These are phyloP conservation scores for Monopterus albus DNA, from an alignment of 2,113 vertebrate genomes.

Conservation along the genomic window DNA sequence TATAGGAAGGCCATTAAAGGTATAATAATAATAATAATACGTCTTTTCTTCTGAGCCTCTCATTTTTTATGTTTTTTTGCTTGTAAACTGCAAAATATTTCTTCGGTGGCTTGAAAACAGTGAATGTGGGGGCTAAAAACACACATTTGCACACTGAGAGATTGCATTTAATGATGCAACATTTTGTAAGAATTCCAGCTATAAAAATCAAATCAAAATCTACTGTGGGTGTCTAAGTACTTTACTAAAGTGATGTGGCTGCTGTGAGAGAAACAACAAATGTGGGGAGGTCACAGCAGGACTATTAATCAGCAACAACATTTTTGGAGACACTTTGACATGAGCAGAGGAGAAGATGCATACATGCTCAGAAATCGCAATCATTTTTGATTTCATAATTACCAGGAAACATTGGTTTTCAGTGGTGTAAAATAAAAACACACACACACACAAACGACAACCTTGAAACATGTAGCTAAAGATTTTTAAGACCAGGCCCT, in stretches of 20 bases:
- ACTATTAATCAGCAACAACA: neutral
- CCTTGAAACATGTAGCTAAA: too few relatives aligned
- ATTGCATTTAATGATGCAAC: slow-evolving; percentile 24
- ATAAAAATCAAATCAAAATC: neutral
- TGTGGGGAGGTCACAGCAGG: neutral
- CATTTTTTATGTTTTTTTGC: too few relatives aligned
- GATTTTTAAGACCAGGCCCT: too few relatives aligned
- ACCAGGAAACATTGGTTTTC: too few relatives aligned
- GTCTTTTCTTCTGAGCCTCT: too few relatives aligned
- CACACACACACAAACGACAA: too few relatives aligned
- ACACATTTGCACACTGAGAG: neutral
- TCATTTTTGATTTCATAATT: neutral
- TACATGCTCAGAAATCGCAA: neutral
- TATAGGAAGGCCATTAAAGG: too few relatives aligned
- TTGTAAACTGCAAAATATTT: too few relatives aligned
- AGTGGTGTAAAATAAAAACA: too few relatives aligned
- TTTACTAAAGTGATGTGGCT: neutral
- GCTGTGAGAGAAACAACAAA: neutral
- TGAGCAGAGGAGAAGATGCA: too few relatives aligned
- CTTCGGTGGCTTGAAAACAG: neutral
- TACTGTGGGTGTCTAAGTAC: neutral
- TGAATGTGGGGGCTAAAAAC: neutral
- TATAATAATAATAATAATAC: too few relatives aligned
- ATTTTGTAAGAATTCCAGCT: slow-evolving; percentile 7
- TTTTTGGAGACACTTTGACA: neutral